Evolutionary conservation across 2,113 vertebrate genomes (phyloP), one percentile per base, ranked within the genome.

Genomic region (Lagopus muta): DNA sequence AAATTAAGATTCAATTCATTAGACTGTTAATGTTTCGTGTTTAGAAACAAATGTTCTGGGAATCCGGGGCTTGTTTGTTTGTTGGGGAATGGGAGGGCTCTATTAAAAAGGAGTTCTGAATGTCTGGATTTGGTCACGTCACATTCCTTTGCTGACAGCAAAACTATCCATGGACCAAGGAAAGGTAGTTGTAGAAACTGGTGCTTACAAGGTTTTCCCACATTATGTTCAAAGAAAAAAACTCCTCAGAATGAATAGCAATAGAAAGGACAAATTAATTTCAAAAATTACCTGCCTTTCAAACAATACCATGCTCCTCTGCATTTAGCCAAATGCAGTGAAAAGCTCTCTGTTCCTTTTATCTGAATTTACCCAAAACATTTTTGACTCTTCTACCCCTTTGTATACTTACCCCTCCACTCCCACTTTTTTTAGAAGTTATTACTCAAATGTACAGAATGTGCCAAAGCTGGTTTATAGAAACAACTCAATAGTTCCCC

Each of bases 381-480:
- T 11, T 92, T 81, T 79, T 64, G 2, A 72, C 27, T 20, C 11
- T 87, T n/a, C 28, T n/a, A 7, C n/a, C n/a, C 8, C 45, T 60
- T 73, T 81, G 27, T 77, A 10, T 32, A 47, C 24, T 71, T 60
- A 72, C 58, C 34, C 11, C 89, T 69, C 61, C 48, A 30, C 65
- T 69, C 84, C 86, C 7, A 2, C 48, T 81, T 67, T 86, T 88
- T n/a, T 30, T 75, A 61, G 74, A 82, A 76, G 78, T 54, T 2
- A 0, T 76, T 81, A 55, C 36, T 85, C 71, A 82, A 72, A 70
- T 6, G 61, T 86, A 89, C 85, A 93, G 77, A 97, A 96, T 93
- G 93, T 94, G 88, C 88, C 86, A 82, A 73, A 92, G 47, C 72
- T 83, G 47, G 27, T 62, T 94, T 86, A 30, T 9, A 69, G 72